Conservation (phyloP, 2,797 vertebrate species). For the Enoplosus armatus region DNA sequence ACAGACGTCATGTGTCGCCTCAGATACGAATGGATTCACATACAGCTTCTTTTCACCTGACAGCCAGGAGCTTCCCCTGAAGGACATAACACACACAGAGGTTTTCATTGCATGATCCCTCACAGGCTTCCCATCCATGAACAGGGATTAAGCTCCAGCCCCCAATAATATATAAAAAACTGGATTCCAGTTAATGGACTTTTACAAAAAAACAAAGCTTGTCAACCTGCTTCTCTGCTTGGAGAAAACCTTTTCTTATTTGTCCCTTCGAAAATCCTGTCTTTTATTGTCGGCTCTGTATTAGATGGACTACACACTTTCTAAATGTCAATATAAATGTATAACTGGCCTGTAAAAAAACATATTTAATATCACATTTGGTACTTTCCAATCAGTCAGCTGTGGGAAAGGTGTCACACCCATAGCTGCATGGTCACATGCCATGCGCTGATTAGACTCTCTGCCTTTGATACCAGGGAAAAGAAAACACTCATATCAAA, state of each 20-base stretch:
- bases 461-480: background rate
- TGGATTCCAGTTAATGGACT: slow-evolving; percentile 4
- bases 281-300: slow-evolving; percentile 1
- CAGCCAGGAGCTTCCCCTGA: background rate
- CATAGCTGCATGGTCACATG: slow-evolving; percentile 26
- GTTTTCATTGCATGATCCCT: slow-evolving; percentile 2
- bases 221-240: background rate
- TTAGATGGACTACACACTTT: background rate
- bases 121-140: background rate
- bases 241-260: background rate
- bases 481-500: background rate
- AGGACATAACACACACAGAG: background rate
- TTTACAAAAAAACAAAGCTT: too few species aligned
- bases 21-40: background rate
- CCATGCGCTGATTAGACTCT: slow-evolving; percentile 36
- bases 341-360: background rate
- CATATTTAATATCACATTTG: background rate
- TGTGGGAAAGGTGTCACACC: slow-evolving; percentile 23
- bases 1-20: background rate
- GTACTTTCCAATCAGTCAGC: slow-evolving; percentile 17
- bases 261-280: background rate
- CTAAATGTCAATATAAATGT: background rate
- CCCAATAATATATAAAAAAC: slow-evolving; percentile 4
- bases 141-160: background rate
- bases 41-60: background rate